These are phyloP conservation scores for Acromyrmex heyeri DNA, from an alignment of 1,140 invertebrate genomes.

Conservation along the genomic window DNA sequence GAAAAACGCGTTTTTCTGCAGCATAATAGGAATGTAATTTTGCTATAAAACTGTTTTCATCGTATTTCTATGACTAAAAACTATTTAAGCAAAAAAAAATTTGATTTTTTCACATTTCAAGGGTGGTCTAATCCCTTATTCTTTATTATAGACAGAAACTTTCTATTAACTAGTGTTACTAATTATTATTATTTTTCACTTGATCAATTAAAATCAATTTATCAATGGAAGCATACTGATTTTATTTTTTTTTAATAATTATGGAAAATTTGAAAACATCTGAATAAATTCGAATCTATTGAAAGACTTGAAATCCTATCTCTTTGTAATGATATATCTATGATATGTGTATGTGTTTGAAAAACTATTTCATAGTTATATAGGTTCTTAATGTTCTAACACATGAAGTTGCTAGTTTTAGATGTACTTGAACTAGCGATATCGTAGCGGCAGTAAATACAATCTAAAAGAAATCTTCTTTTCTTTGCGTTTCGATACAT, in stretches of 20 bases:
- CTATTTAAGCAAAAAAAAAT: too few relatives aligned
- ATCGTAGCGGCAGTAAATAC: conserved; percentile 12
- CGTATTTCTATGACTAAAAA: too few relatives aligned
- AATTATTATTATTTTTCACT: not conserved
- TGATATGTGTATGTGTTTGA: not conserved
- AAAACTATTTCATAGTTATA: not conserved
- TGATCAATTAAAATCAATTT: conserved; percentile 12
- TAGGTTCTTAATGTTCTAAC: not conserved
- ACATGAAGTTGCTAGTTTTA: conserved; percentile 25
- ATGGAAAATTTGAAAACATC: not conserved
- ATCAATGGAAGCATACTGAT: too few relatives aligned
- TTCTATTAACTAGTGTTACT: not conserved
- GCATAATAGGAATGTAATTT: too few relatives aligned
- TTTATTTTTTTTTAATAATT: not conserved
- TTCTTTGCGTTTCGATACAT: conserved; percentile 51
- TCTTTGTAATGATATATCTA: not conserved
- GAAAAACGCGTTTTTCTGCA: too few relatives aligned
- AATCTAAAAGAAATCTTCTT: conserved; percentile 49
- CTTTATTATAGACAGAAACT: not conserved
- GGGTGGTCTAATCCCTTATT: not conserved
- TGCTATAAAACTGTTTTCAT: too few relatives aligned
- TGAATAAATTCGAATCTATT: not conserved
- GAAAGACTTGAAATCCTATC: not conserved
- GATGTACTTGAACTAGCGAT: not conserved
- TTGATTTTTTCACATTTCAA: too few relatives aligned